These are phyloP conservation scores for Gallinago media DNA, from an alignment of 2,113 vertebrate species.

Conservation along the genomic window DNA sequence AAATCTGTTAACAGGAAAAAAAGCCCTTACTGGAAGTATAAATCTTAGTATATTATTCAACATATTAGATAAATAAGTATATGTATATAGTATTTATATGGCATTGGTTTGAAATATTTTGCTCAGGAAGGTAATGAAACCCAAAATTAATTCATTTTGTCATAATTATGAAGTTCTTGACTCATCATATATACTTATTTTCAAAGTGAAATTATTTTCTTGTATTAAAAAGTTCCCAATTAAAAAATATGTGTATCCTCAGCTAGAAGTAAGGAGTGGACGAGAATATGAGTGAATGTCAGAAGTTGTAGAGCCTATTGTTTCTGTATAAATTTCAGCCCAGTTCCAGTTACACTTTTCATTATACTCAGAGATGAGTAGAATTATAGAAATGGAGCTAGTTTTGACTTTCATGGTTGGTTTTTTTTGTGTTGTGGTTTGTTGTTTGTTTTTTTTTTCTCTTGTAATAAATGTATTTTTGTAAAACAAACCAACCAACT, in stretches of 20 bases:
- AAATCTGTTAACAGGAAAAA: neutral
- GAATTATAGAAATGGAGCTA: neutral
- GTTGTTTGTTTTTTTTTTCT: neutral
- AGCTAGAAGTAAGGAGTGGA: neutral
- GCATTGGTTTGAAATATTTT: neutral
- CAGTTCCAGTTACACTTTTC: neutral
- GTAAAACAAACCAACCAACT: neutral
- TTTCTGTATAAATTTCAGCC: neutral
- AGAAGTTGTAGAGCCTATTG: neutral
- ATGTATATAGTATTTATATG: neutral
- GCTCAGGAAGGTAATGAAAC: neutral
- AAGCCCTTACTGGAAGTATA: neutral
- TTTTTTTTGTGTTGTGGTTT: neutral
- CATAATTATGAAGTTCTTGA: neutral
- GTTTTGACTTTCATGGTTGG: neutral
- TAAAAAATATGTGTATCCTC: neutral
- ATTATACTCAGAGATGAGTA: neutral
- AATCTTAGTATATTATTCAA: neutral
- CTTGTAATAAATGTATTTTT: neutral
- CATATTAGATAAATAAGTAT: neutral
- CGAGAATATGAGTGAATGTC: neutral
- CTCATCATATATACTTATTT: neutral
- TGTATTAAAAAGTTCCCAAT: neutral
- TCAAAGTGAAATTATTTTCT: neutral
- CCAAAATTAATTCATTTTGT: constrained; percentile 21